Percentiles rank a stretch among this genome's conserved stretches.
These are phyloP conservation scores for Bucorvus abyssinicus DNA, from an alignment of 2,797 vertebrate species.

Conservation along the genomic window DNA sequence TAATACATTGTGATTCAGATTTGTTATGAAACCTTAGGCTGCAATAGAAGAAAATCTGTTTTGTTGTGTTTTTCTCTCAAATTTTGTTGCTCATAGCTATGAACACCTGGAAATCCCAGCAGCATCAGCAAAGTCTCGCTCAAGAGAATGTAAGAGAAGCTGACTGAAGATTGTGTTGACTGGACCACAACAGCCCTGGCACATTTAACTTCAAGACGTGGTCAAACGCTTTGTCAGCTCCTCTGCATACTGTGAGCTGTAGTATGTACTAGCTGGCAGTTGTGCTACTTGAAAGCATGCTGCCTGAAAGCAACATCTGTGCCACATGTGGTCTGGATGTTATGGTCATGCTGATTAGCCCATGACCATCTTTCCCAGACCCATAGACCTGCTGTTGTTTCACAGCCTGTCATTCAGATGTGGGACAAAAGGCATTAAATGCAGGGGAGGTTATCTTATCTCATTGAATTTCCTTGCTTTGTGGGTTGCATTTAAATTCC, in stretches of 20 bases:
- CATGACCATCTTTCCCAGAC: background rate
- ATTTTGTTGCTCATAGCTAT: background rate
- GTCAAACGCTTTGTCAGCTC: background rate
- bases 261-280: background rate
- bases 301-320: background rate
- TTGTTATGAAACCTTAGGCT: background rate
- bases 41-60: background rate
- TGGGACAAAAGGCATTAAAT: background rate
- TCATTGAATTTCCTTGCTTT: background rate
- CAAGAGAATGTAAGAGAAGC: background rate
- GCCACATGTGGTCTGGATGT: background rate
- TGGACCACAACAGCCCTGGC: background rate
- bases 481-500: background rate
- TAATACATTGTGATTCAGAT: background rate
- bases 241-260: background rate
- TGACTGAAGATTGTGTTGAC: background rate
- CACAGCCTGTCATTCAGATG: background rate
- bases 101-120: background rate
- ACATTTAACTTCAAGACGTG: background rate
- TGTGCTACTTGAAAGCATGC: background rate
- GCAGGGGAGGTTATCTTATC: rapidly evolving
- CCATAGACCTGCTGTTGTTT: background rate
- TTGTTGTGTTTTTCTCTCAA: background rate
- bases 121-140: background rate
- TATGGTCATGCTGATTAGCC: background rate